These are phyloP conservation scores for Triops cancriformis DNA, from an alignment of 1,140 invertebrate species.

Conservation along the genomic window DNA sequence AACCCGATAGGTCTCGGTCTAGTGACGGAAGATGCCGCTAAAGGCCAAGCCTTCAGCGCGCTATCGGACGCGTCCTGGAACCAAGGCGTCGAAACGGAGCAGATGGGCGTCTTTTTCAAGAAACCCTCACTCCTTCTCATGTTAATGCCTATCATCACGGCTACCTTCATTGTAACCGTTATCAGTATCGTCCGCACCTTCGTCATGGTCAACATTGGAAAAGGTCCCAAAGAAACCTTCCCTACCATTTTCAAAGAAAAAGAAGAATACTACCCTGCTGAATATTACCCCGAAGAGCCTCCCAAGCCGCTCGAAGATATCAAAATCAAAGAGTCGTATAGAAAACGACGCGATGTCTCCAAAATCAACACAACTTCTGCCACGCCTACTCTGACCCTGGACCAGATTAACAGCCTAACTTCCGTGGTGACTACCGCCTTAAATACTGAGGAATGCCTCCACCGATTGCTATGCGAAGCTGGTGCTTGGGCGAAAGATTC, in stretches of 20 bases:
- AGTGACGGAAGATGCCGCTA: neutral
- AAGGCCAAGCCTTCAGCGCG: neutral
- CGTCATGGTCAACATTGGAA: neutral
- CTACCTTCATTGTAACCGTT: neutral
- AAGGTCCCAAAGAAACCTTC: neutral
- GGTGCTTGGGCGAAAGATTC: neutral
- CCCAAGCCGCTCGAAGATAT: neutral
- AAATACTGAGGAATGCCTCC: conserved; percentile 20
- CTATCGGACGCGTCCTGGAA: neutral
- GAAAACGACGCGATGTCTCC: neutral
- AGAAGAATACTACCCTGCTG: neutral
- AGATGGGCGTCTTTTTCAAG: neutral
- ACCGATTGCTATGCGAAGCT: conserved; percentile 22
- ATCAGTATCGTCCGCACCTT: neutral
- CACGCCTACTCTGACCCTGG: conserved; percentile 12
- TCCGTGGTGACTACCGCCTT: conserved; percentile 14
- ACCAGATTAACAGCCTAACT: conserved; percentile 18
- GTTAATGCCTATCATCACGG: neutral
- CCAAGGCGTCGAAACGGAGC: neutral
- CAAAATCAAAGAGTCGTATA: neutral
- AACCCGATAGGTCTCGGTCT: neutral
- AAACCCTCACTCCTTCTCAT: neutral
- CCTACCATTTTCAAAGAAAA: neutral
- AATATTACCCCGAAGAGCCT: neutral
- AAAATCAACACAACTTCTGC: neutral